These are phyloP conservation scores for Coelogynopora nodosa DNA, from an alignment of 2,888 invertebrate species.

Conservation along the genomic window DNA sequence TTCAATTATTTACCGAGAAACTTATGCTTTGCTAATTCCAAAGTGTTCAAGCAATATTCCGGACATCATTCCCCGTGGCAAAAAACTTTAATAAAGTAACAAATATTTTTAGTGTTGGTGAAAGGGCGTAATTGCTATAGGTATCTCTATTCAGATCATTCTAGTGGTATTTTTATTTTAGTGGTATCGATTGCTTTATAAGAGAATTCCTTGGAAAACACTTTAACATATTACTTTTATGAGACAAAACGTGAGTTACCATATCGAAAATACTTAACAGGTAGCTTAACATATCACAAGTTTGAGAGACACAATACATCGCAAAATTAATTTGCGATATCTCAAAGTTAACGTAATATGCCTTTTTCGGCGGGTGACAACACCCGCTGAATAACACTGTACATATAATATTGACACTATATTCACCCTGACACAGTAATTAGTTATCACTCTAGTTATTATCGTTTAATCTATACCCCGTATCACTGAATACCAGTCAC, in stretches of 20 bases:
- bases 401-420: too few relatives aligned
- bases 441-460: too few relatives aligned
- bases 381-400: neutral
- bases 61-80: neutral
- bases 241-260: neutral
- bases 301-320: neutral
- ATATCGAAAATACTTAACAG: neutral
- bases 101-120: neutral
- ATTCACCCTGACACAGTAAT: too few relatives aligned
- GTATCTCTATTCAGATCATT: neutral
- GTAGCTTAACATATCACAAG: neutral
- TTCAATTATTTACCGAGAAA: neutral
- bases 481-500: too few relatives aligned
- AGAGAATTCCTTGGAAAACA: neutral
- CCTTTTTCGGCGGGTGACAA: neutral
- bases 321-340: neutral
- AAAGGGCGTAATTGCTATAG: neutral
- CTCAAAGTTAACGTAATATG: too few relatives aligned
- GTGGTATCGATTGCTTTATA: neutral
- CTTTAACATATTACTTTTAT: neutral
- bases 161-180: neutral
- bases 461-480: too few relatives aligned
- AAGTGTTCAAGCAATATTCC: neutral
- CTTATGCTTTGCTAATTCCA: neutral
- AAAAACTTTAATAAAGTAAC: neutral